Evolutionary conservation across 2,888 invertebrate genomes (phyloP).

Genomic region (Dolomedes plantarius): DNA sequence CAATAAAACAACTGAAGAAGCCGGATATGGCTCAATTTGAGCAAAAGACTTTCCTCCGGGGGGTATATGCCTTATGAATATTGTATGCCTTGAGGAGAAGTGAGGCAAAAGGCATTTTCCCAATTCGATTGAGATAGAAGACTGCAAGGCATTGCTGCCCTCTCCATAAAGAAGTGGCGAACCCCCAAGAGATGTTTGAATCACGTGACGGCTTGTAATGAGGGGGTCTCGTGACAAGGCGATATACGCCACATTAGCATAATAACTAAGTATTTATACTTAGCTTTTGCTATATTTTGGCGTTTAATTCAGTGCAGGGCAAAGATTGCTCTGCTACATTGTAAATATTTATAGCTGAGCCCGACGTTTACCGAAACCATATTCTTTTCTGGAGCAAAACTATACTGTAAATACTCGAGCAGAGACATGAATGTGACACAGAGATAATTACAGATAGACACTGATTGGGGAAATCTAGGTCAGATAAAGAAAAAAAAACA

Average conservation of each 20-base stretch:
- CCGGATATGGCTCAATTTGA: conserved; percentile 63
- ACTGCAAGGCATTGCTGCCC: conserved; percentile 7
- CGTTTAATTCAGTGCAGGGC: neutral
- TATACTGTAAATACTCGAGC: too few relatives aligned
- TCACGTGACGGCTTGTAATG: neutral
- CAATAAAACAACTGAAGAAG: conserved; percentile 38
- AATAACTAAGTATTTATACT: neutral
- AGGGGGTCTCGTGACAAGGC: neutral
- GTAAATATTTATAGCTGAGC: conserved; percentile 8
- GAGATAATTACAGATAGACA: too few relatives aligned
- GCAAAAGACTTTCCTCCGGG: conserved; percentile 27
- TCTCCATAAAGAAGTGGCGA: too few relatives aligned
- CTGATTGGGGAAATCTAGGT: too few relatives aligned
- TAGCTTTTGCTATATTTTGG: neutral
- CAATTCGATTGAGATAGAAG: conserved; percentile 34
- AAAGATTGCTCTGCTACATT: neutral
- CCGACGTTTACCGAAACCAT: too few relatives aligned
- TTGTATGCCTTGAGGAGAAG: conserved; percentile 34
- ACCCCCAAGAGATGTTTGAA: neutral
- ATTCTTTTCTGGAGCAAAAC: too few relatives aligned
- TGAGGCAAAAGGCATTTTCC: conserved; percentile 44
- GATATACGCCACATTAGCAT: neutral
- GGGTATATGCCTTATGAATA: conserved; percentile 52
- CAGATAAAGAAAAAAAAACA: too few relatives aligned
- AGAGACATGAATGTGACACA: too few relatives aligned